Base-by-base conservation (phyloP, 2,113 vertebrate genomes). In the Talpa occidentalis region DNA sequence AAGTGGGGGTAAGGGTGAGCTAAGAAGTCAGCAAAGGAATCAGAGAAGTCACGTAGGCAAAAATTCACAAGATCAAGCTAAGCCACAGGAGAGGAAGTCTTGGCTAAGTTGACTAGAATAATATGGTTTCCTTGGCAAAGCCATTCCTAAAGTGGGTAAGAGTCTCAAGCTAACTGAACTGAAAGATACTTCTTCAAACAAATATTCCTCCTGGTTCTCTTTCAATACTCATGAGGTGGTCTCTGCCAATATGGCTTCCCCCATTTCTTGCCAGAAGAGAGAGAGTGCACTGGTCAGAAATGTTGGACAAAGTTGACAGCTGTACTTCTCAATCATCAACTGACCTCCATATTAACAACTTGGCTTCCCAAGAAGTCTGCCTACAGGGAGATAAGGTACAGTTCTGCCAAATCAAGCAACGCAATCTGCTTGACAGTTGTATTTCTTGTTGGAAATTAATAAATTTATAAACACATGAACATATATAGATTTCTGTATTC, bases 361-460 rank as follows among this genome's bases (percentile, higher is more conserved):
- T 82, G 67, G 17, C 73, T 90, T 85, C 93, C 44, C 73, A 92
- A 94, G 59, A 95, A 95, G 21, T 16, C 78, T 64, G 37, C 72
- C 52, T 92, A 88, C 37, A 94, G 77, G 42, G 49, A 95, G 17
- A 40, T 40, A 90, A 73, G 52, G 11, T 35, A 88, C 35, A 73
- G 28, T 92, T 81, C 77, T 95, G 80, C 77, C 88, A 96, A 78
- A 90, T 88, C 49, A 85, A 93, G 56, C 30, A 93, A 88, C 70
- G 81, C 19, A 40, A 95, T 79, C 42, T 93, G 79, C 67, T 78
- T 85, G 77, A 94, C 21, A 90, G 28, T 81, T 92, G 35, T 56
- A 91, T 94, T 88, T 95, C 67, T 92, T 84, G 80, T 8, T 90
- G 66, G 44, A 96, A 96, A 95, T 87, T 72, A 94, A 90, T 82